Percentiles rank a stretch among this genome's conserved stretches.
Evolutionary conservation across 2,113 vertebrate species (phyloP).

Genomic region (Salminus brasiliensis): DNA sequence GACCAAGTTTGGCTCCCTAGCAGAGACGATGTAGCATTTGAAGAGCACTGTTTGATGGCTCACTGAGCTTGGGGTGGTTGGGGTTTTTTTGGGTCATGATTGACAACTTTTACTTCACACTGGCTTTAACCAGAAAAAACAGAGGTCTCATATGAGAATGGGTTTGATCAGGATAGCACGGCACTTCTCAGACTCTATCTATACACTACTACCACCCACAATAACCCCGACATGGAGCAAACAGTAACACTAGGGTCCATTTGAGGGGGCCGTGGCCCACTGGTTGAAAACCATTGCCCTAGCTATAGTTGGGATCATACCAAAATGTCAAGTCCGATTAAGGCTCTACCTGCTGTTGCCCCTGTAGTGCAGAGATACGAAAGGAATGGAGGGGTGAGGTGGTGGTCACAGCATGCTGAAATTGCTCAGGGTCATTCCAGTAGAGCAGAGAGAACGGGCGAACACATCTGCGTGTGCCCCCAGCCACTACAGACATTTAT

Average conservation of each 20-base stretch:
- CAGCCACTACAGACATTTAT: not conserved
- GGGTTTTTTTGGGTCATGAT: not conserved
- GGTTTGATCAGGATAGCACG: too few relatives aligned
- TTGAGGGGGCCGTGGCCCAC: too few relatives aligned
- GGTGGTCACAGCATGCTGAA: not conserved
- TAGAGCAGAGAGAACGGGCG: not conserved
- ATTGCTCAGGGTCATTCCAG: conserved; percentile 1
- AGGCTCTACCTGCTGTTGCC: not conserved
- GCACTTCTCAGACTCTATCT: too few relatives aligned
- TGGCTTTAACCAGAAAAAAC: not conserved
- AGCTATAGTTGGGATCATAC: not conserved
- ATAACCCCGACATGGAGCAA: too few relatives aligned
- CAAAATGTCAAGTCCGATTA: not conserved
- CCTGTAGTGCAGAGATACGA: not conserved
- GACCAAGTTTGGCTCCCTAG: not conserved
- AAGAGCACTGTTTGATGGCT: not conserved
- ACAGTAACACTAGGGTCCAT: too few relatives aligned
- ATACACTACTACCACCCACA: too few relatives aligned
- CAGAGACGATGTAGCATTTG: not conserved
- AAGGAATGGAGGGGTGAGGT: not conserved
- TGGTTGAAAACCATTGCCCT: too few relatives aligned
- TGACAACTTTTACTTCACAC: not conserved
- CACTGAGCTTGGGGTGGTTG: too few relatives aligned
- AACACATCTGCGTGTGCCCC: not conserved
- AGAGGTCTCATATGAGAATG: not conserved